Base-by-base conservation (phyloP, 2,888 invertebrate genomes). In the Platerodrilus igneus region DNA sequence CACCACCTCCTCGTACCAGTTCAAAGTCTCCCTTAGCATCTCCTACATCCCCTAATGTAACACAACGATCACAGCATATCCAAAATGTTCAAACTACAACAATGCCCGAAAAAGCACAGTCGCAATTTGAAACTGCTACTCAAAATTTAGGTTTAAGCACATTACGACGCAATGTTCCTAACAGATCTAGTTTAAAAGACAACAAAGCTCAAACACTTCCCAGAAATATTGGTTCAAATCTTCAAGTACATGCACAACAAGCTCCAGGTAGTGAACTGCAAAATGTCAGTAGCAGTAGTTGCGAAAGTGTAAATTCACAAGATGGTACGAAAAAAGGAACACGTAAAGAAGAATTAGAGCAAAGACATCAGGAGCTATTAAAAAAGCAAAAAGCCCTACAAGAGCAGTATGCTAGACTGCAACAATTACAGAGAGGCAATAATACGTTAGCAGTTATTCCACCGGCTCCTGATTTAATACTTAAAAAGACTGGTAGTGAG, bases 1-100 rank as follows among this genome's bases (percentile, higher is more conserved):
- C 88, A n/a, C 88, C 92, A 17, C 91, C 91, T 16, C 91, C 91
- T n/a, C 77, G 91, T 51, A 90, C 90, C 52, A 87, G 88, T 53
- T 89, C 89, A 30, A 83, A 88, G 59, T 89, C 90, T 10, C 91
- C 91, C 1, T 71, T 90, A 55, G 85, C 88, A 14, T 89, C 89
- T 29, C 90, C 91, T 11, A 83, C 88, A 25, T 81, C 83, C 48
- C 81, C 84, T 13, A 76, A 78, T 56, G 67, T 80, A 38, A 81
- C 83, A 2, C 76, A 78, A 14, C 70, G 75, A 43, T 68, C 74
- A 51, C 68, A 68, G 53, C 67, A 69, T 56, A 65, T 66, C 50
- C 67, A 68, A 41, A 67, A 66, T 49, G 66, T 67, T 33, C 66
- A 67, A 48, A 66, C 62, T 37, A n/a, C n/a, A n/a, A n/a, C n/a